Evolutionary conservation across 1,140 invertebrate genomes (phyloP), one percentile per base, ranked within the genome.

Genomic region (Eueides isabella): DNA sequence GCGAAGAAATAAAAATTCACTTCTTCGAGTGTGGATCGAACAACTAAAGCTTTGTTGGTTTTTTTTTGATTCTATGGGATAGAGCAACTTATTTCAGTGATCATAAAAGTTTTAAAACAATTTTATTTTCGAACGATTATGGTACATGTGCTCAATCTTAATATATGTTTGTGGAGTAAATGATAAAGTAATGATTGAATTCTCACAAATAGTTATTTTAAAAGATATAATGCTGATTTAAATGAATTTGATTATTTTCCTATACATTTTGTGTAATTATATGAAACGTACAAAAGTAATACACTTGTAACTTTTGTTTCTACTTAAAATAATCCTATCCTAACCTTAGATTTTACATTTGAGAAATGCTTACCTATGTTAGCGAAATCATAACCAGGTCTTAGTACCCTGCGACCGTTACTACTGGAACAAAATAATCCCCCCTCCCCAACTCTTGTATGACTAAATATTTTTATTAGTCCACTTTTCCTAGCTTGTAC

Each of bases 361-460:
- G 14, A 38, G 5, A 38, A 5, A 44, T 44, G 41, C 61, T 61
- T 61, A 61, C 61, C 61, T 61, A 7, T 26, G 23, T 26, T 38
- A 44, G 1, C 41, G n/a, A 44, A 29, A 26, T 28, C 28, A 61
- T 28, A 61, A 61, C 81, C 69, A 38, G 72, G 73, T 23, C n/a
- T 67, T 41, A 70, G 35, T 65, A 72, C 74, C 69, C 80, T 75
- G 81, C 83, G 68, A 72, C 76, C 66, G 44, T 71, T 76, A 9
- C 70, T 68, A 65, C 74, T 68, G 65, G 69, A 62, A 77, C 79
- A 81, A 76, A 87, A 81, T 82, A 87, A 83, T 19, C 76, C 83
- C 76, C 75, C 80, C 71, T 64, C 80, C 83, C 61, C 78, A n/a
- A n/a, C n/a, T n/a, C 83, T 83, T 79, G 83, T 83, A 86, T 86